Conservation (phyloP, 2,888 invertebrate genomes). For the Parasteatoda lunata region DNA sequence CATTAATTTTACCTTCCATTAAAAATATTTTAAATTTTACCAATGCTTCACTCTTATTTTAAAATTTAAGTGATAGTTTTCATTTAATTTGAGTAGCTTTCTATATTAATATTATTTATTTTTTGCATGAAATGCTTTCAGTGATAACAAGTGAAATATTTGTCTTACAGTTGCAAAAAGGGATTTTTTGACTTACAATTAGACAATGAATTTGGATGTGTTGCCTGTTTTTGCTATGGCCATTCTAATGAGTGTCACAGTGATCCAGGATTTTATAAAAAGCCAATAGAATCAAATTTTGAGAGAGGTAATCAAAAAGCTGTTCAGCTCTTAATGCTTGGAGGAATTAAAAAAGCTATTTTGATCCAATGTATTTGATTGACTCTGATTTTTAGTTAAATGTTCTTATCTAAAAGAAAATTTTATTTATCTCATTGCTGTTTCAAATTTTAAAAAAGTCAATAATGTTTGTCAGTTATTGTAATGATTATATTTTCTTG, state of each 20-base stretch:
- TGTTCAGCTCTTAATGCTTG: too few species aligned
- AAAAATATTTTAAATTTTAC: not conserved
- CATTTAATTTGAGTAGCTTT: too few species aligned
- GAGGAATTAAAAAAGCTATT: too few species aligned
- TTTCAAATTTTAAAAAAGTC: too few species aligned
- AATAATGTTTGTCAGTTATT: too few species aligned
- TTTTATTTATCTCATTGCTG: too few species aligned
- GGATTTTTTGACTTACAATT: constrained; percentile 91
- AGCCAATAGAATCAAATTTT: constrained; percentile 86
- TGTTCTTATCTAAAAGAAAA: too few species aligned
- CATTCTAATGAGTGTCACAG: constrained; percentile 94
- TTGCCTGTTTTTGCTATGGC: constrained; percentile 98
- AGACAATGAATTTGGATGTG: constrained; percentile 94
- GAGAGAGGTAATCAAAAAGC: constrained; percentile 79
- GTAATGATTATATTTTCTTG: too few species aligned
- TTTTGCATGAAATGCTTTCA: not conserved
- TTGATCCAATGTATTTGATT: too few species aligned
- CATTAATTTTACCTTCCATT: not conserved
- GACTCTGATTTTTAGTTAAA: too few species aligned
- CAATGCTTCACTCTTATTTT: not conserved
- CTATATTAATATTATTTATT: too few species aligned
- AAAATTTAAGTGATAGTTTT: not conserved
- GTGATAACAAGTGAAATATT: not conserved
- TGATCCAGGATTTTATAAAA: constrained; percentile 87
- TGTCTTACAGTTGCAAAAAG: constrained; percentile 85